Percentiles rank a stretch among this genome's conserved stretches.
These are phyloP conservation scores for Cactoblastis cactorum DNA, from an alignment of 2,888 invertebrate genomes.

Conservation along the genomic window DNA sequence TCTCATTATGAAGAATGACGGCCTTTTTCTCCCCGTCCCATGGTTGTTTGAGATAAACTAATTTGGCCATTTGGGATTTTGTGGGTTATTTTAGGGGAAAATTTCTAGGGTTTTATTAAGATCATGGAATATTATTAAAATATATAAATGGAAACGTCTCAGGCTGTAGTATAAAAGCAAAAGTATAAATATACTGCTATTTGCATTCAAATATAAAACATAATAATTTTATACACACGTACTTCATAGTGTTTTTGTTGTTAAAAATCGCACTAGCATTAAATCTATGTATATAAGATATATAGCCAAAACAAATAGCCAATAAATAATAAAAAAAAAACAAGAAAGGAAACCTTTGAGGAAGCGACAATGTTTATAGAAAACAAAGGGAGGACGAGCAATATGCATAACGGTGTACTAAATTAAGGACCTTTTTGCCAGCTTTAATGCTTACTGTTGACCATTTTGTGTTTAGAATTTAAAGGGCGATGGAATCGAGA, in stretches of 20 bases:
- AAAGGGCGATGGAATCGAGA: too few relatives aligned
- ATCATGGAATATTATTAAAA: too few relatives aligned
- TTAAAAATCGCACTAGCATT: too few relatives aligned
- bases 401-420: constrained; percentile 75
- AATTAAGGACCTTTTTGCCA: constrained; percentile 62
- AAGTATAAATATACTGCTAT: too few relatives aligned
- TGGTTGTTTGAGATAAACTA: constrained; percentile 13
- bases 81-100: not conserved
- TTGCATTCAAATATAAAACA: too few relatives aligned
- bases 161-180: too few relatives aligned
- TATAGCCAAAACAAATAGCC: constrained; percentile 51
- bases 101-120: not conserved
- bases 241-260: too few relatives aligned
- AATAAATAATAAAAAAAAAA: constrained; percentile 67
- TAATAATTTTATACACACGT: too few relatives aligned
- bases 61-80: constrained; percentile 5
- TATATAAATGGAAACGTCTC: too few relatives aligned
- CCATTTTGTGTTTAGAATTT: constrained; percentile 7
- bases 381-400: constrained; percentile 67
- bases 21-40: constrained; percentile 15
- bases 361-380: constrained; percentile 66
- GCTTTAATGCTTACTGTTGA: constrained; percentile 51
- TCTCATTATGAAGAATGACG: constrained; percentile 10
- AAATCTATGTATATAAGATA: too few relatives aligned
- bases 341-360: constrained; percentile 51